Percentiles rank a stretch among this genome's conserved stretches.
Conservation (phyloP, 2,888 invertebrate species). For the Agonopterix arenella region DNA sequence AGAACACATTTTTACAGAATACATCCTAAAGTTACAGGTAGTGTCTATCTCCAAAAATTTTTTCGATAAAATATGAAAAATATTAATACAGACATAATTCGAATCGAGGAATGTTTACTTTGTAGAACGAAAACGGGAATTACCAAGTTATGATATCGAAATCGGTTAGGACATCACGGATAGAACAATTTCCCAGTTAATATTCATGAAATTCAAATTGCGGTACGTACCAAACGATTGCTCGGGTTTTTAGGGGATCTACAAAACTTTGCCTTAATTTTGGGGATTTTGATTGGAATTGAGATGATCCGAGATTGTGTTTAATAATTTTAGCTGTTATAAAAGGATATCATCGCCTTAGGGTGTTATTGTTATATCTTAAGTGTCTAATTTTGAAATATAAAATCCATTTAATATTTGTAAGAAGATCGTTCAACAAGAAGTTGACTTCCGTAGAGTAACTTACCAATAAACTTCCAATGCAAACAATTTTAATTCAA, state of each 20-base stretch:
- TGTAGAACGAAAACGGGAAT: conserved; percentile 9
- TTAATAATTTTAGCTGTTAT: conserved; percentile 5
- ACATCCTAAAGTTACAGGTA: too few species aligned
- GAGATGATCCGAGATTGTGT: conserved; percentile 7
- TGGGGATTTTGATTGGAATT: conserved; percentile 9
- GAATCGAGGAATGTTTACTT: background rate
- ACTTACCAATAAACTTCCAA: too few species aligned
- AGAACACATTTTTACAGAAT: too few species aligned
- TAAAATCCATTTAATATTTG: too few species aligned
- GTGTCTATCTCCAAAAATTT: too few species aligned
- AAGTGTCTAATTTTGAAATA: background rate
- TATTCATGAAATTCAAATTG: conserved; percentile 54
- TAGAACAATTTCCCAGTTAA: conserved; percentile 24
- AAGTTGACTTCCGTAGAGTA: too few species aligned
- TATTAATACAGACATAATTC: background rate
- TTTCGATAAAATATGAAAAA: background rate
- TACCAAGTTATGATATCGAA: conserved; percentile 9
- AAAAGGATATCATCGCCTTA: conserved; percentile 5
- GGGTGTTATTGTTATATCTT: background rate
- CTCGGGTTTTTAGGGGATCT: conserved; percentile 11
- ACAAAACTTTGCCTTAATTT: conserved; percentile 12
- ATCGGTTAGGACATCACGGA: conserved; percentile 10
- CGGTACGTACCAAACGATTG: conserved; percentile 26
- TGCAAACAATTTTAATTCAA: too few species aligned
- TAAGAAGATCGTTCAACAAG: too few species aligned